Evolutionary conservation across 2,888 invertebrate genomes (phyloP), one percentile per base, ranked within the genome.

Genomic region (Eilema depressum): DNA sequence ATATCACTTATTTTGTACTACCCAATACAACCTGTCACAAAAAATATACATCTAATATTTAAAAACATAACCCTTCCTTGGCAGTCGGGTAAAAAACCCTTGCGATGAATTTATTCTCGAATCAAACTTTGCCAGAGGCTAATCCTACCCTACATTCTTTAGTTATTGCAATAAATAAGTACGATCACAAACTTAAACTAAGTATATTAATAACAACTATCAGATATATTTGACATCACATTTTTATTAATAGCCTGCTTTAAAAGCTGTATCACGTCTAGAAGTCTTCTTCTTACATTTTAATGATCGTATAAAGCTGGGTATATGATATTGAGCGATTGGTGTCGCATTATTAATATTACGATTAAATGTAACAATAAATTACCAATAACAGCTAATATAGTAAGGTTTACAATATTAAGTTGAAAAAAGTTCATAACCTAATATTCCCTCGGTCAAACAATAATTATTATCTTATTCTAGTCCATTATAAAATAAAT

Each of bases 171-270:
- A 73, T 70, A 75, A 63, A 41, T 73, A 74, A 68, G 65, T 72
- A 67, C 56, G 63, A 53, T 65, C 69, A 73, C 70, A 67, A 78
- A 28, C 68, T 64, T 78, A 81, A 61, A 47, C 74, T 79, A 81
- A 53, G 71, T 82, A 80, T 64, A 69, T 61, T 78, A 82, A 75
- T 78, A n/a, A n/a, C n/a, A n/a, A n/a, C 80, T 81, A 78, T 78
- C 78, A 80, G 81, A 74, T 78, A 74, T 75, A 80, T 80, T 82
- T 68, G 53, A 74, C 72, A 80, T 82, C 80, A 79, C 82, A 80
- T 76, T 74, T 73, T 67, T 70, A 68, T 71, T 61, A 65, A 67
- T 70, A 60, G 63, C 64, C 25, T 73, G 73, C 75, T 81, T 75
- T 70, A 66, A 62, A 78, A 78, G 74, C 83, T 68, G 63, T 60